Evolutionary conservation across 2,113 vertebrate genomes (phyloP), one percentile per base, ranked within the genome.

Genomic region (Ictalurus punctatus): DNA sequence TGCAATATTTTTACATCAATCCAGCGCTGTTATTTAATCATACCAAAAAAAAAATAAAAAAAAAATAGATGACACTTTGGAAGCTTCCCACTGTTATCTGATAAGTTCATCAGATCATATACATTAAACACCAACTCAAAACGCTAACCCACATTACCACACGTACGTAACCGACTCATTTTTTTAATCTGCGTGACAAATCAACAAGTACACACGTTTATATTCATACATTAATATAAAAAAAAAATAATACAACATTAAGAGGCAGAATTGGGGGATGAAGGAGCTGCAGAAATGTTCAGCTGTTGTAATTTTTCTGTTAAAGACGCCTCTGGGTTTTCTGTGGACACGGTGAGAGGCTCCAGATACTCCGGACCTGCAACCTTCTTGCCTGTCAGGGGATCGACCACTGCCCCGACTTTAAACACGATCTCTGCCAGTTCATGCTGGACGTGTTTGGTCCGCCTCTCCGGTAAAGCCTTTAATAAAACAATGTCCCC

Each of bases 401-500:
- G 98, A 93, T 99, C 98, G 6, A 98, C 95, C 83, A 98, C 96
- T 40, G 92, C 96, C n/a, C 98, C 98, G 10, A 99, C 97, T 96
- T 99, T 99, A 94, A 97, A 96, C 83, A 99, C 93, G 7, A 99
- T 97, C 93, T 99, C 98, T 13, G 95, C 94, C 90, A 99, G 96
- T 96, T 99, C 98, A 0, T 99, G 98, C 89, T 97, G 99, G 91
- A 99, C 98, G 0, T 98, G 97, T 92, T 98, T 99, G 88, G 95
- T 94, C 90, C 96, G 95, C 21, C 95, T 89, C 88, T 97, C 96
- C 0, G 96, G 94, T 85, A 99, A 92, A 73, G 98, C 98, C 92
- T 96, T 98, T 91, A 99, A 95, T 48, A 99, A 97, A 84, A 99
- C 98, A 1, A 99, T 94, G 90, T 99, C 98, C 90, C 98, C 98